Percentiles rank a stretch among this genome's conserved stretches.
These are phyloP conservation scores for Chondrilla cf. caribensis DNA, from an alignment of 37 sponge, comb jelly and placozoan species.

Conservation along the genomic window DNA sequence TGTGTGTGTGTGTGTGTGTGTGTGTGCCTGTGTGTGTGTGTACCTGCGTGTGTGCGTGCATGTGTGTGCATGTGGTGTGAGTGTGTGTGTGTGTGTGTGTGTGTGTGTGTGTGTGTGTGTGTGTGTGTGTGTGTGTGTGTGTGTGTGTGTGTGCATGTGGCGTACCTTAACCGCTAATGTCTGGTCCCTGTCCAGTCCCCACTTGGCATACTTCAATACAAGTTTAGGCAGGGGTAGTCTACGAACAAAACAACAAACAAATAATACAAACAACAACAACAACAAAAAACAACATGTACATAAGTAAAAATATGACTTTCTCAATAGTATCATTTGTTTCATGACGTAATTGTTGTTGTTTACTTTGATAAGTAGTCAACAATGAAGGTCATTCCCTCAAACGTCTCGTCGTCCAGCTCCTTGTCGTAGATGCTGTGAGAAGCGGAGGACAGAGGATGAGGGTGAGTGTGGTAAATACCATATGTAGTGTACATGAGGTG, in stretches of 20 bases:
- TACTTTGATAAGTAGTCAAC: constrained; percentile 69
- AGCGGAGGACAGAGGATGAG: too few relatives aligned
- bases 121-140: constrained; percentile 20
- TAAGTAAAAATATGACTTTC: neutral
- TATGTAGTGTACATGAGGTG: neutral
- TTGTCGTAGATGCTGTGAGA: constrained; percentile 51
- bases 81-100: constrained; percentile 12
- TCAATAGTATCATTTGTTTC: neutral
- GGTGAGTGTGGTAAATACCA: neutral
- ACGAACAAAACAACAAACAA: too few relatives aligned
- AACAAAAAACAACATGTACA: neutral
- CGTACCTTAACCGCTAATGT: constrained; percentile 41
- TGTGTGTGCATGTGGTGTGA: neutral
- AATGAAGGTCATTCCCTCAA: constrained; percentile 62
- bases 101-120: constrained; percentile 14
- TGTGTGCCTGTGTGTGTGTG: constrained; percentile 13
- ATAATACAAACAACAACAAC: too few relatives aligned
- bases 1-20: constrained; percentile 14
- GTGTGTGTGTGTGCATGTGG: constrained; percentile 15
- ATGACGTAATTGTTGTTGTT: neutral
- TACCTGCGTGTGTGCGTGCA: neutral
- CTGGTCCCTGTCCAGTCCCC: constrained; percentile 79
- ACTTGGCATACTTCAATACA: constrained; percentile 72
- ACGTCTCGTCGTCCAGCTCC: constrained; percentile 37
- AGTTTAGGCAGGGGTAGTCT: constrained; percentile 48